These are phyloP conservation scores for Euleptes europaea DNA, from an alignment of 2,113 vertebrate genomes.

Conservation along the genomic window DNA sequence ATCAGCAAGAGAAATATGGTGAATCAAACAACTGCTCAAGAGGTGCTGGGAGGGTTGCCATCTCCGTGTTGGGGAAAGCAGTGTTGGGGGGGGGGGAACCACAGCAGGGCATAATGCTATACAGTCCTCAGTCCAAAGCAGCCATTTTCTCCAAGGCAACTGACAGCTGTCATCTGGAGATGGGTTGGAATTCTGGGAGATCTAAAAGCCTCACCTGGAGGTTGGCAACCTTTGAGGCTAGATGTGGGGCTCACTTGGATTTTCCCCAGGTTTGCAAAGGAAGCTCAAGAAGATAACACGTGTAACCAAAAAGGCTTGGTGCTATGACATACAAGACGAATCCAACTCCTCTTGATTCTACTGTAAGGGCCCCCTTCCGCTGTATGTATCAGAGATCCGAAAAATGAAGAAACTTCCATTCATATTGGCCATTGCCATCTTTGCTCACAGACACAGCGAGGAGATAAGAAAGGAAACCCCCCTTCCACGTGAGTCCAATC, in stretches of 20 bases:
- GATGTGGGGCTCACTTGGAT: background rate
- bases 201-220: no score
- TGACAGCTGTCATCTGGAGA: no score
- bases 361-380: background rate
- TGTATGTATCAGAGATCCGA: background rate
- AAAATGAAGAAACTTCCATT: background rate
- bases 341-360: background rate
- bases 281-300: background rate
- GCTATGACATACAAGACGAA: background rate
- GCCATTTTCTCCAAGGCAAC: no score
- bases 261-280: no score
- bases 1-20: no score
- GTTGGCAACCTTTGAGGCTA: background rate
- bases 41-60: no score
- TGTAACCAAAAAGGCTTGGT: background rate
- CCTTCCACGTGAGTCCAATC: background rate
- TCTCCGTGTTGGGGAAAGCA: no score
- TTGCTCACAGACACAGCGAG: background rate
- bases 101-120: no score
- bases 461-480: background rate
- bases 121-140: no score
- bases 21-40: no score
- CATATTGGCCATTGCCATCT: background rate
- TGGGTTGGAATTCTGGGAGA: no score
- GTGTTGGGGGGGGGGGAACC: no score